Conservation (phyloP, 2,888 invertebrate genomes). For the Acrocyrtus sp. region DNA sequence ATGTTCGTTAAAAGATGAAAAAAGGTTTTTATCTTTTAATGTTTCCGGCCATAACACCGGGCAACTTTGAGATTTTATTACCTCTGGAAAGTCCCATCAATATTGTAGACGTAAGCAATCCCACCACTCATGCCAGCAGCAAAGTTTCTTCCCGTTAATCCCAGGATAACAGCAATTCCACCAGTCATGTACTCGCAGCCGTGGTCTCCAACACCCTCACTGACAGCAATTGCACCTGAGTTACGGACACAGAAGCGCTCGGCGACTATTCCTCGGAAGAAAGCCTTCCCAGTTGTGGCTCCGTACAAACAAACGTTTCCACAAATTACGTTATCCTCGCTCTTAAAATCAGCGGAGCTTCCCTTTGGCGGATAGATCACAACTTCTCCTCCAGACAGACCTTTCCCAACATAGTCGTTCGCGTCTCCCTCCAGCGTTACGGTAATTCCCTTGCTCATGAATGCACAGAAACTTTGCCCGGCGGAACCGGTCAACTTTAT, state of each 20-base stretch:
- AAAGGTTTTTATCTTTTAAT: too few relatives aligned
- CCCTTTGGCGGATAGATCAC: conserved; percentile 91
- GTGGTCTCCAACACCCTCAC: conserved; percentile 98
- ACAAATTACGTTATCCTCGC: conserved; percentile 95
- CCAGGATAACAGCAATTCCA: conserved; percentile 88
- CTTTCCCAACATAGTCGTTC: conserved; percentile 98
- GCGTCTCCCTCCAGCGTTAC: conserved; percentile 95
- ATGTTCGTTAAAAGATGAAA: too few relatives aligned
- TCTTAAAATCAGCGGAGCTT: conserved; percentile 79
- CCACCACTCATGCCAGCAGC: conserved; percentile 99
- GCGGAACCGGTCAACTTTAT: conserved; percentile 91
- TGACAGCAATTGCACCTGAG: conserved; percentile 94
- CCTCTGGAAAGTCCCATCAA: conserved; percentile 76
- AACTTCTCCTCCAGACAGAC: conserved; percentile 94
- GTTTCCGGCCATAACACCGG: too few relatives aligned
- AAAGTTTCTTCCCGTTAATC: conserved; percentile 96
- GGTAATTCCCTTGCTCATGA: conserved; percentile 88
- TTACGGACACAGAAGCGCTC: conserved; percentile 99
- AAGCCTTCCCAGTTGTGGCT: conserved; percentile 93
- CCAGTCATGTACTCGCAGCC: conserved; percentile 99
- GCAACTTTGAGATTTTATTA: too few relatives aligned
- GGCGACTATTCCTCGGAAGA: conserved; percentile 95
- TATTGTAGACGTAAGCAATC: conserved; percentile 94
- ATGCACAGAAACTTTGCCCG: conserved; percentile 99
- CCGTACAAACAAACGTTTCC: conserved; percentile 99